A percentile compares a stretch with the other conserved stretches of the same genome.
Conservation (phyloP, 2,888 invertebrate species). For the Colostygia pectinataria region DNA sequence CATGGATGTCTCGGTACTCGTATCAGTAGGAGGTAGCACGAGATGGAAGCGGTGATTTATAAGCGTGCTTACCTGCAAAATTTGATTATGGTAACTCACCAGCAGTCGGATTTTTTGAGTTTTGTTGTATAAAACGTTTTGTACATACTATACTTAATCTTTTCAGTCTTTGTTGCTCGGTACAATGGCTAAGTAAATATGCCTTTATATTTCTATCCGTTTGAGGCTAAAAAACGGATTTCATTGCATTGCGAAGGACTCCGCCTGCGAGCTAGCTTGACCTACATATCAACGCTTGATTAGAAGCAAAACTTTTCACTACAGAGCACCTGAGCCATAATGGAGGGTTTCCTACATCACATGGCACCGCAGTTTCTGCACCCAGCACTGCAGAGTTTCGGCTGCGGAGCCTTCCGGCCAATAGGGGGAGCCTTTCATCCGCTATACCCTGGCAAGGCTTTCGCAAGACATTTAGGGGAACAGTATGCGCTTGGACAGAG, state of each 20-base stretch:
- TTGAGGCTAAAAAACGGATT: too few relatives aligned
- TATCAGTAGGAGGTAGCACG: too few relatives aligned
- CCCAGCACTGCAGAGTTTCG: slow-evolving; percentile 78
- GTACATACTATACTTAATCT: too few relatives aligned
- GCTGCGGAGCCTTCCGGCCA: slow-evolving; percentile 78
- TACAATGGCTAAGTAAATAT: too few relatives aligned
- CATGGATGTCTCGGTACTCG: too few relatives aligned
- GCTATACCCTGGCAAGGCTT: slow-evolving; percentile 76
- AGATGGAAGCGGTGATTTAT: too few relatives aligned
- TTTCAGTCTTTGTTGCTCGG: too few relatives aligned
- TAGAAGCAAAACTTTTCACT: neutral
- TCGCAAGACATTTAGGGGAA: slow-evolving; percentile 76
- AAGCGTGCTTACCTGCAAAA: too few relatives aligned
- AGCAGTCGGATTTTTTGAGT: too few relatives aligned
- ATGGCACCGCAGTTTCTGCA: slow-evolving; percentile 81
- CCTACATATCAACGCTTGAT: neutral
- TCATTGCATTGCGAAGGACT: neutral
- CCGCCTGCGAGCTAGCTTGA: slow-evolving; percentile 4
- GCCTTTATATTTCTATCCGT: too few relatives aligned
- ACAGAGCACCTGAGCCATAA: slow-evolving; percentile 37
- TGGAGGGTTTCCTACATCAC: slow-evolving; percentile 80
- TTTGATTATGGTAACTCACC: too few relatives aligned
- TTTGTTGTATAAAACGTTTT: too few relatives aligned
- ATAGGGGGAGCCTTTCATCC: slow-evolving; percentile 80
- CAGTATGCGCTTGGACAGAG: slow-evolving; percentile 78